Percentiles rank a stretch among this genome's conserved stretches.
Evolutionary conservation across 2,113 vertebrate genomes (phyloP).

Genomic region (Gadus macrocephalus): DNA sequence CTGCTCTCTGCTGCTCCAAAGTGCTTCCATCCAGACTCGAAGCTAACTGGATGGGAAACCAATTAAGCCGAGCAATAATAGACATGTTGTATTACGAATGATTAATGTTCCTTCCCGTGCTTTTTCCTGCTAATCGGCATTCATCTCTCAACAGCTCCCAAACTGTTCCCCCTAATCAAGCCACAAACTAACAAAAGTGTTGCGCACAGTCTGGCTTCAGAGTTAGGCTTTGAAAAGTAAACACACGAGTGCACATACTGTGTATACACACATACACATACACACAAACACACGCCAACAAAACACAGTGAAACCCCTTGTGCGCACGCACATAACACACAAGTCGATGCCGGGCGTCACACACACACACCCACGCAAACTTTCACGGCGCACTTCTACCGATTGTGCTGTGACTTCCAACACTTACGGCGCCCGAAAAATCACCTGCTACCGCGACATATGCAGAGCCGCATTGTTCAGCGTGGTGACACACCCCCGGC

Average conservation of each 20-base stretch:
- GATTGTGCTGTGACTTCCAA: no score
- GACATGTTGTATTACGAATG: conserved; percentile 26
- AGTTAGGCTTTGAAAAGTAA: neutral
- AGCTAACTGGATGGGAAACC: conserved; percentile 16
- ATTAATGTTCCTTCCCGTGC: conserved; percentile 17
- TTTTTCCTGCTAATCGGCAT: conserved; percentile 5
- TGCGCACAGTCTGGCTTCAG: neutral
- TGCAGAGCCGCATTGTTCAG: no score
- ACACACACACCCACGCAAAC: no score
- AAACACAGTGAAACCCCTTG: neutral
- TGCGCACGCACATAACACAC: neutral
- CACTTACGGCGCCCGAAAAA: no score
- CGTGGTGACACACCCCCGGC: no score
- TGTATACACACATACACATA: no score
- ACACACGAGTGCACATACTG: neutral
- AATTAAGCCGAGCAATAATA: conserved; percentile 24
- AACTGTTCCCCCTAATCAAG: neutral
- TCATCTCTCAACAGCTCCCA: neutral
- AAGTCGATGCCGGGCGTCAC: no score
- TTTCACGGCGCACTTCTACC: no score
- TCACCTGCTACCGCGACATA: no score
- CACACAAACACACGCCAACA: no score
- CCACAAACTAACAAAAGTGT: neutral
- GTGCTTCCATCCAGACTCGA: conserved; percentile 18
- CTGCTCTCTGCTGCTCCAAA: neutral